These are phyloP conservation scores for Stegostoma tigrinum DNA, from an alignment of 2,113 vertebrate genomes.

Conservation along the genomic window DNA sequence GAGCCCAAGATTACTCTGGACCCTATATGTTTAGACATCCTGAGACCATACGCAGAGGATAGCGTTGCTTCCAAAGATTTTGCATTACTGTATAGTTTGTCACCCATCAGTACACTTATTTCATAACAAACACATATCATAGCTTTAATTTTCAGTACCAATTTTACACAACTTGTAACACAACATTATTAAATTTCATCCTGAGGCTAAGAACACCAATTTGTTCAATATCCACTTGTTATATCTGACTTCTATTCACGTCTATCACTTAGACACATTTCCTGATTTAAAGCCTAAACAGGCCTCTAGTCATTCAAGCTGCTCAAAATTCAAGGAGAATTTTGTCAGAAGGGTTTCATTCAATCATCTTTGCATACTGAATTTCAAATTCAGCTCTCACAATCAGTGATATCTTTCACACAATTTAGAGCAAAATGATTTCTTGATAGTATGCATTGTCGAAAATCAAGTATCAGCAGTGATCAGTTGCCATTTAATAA, in stretches of 20 bases:
- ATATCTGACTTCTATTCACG: not conserved
- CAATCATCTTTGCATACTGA: not conserved
- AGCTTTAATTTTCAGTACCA: not conserved
- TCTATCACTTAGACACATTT: not conserved
- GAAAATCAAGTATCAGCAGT: too few relatives aligned
- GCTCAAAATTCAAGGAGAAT: not conserved
- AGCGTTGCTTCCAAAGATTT: not conserved
- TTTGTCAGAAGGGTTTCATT: not conserved
- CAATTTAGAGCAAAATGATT: not conserved
- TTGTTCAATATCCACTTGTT: not conserved
- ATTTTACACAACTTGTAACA: not conserved
- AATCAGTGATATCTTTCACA: not conserved
- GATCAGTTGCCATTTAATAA: not conserved
- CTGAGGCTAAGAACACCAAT: not conserved
- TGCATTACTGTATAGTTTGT: not conserved
- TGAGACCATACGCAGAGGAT: not conserved
- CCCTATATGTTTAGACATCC: not conserved
- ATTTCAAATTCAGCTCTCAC: not conserved
- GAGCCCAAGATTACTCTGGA: not conserved
- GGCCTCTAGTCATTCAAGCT: not conserved
- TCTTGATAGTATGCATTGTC: not conserved
- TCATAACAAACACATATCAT: not conserved
- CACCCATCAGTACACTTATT: not conserved
- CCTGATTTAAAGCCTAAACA: not conserved
- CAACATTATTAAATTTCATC: not conserved